A percentile compares a stretch with the other conserved stretches of the same genome.
Conservation (phyloP, 2,797 vertebrate species). For the Florisuga fusca region DNA sequence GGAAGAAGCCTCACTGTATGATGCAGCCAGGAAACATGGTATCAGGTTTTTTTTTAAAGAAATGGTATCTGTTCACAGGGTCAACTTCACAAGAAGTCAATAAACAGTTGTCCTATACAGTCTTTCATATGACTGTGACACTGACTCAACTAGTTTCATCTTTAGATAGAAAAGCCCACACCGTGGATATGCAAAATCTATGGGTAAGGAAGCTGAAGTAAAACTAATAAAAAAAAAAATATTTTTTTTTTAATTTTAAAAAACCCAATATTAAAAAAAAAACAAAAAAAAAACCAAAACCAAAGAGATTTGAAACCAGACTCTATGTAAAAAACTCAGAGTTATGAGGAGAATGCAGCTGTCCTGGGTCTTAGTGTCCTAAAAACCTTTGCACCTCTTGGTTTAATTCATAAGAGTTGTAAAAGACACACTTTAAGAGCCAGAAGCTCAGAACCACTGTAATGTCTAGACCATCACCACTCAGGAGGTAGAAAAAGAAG, state of each 20-base stretch:
- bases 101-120: background rate
- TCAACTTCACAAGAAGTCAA: background rate
- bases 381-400: background rate
- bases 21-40: rapidly evolving
- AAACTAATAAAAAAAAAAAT: background rate
- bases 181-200: background rate
- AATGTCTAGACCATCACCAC: background rate
- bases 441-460: background rate
- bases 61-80: background rate
- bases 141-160: background rate
- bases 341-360: background rate
- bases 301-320: background rate
- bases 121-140: background rate
- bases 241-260: too few species aligned
- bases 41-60: background rate
- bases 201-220: background rate
- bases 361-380: background rate
- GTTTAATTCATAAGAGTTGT: background rate
- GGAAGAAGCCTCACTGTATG: background rate
- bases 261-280: too few species aligned
- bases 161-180: background rate
- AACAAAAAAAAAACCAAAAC: background rate
- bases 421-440: background rate
- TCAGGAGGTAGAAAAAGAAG: background rate
- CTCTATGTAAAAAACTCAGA: background rate